A percentile compares a stretch with the other conserved stretches of the same genome.
These are phyloP conservation scores for Cryptomyrus ogoouensis DNA, from an alignment of 2,113 vertebrate species.

Conservation along the genomic window DNA sequence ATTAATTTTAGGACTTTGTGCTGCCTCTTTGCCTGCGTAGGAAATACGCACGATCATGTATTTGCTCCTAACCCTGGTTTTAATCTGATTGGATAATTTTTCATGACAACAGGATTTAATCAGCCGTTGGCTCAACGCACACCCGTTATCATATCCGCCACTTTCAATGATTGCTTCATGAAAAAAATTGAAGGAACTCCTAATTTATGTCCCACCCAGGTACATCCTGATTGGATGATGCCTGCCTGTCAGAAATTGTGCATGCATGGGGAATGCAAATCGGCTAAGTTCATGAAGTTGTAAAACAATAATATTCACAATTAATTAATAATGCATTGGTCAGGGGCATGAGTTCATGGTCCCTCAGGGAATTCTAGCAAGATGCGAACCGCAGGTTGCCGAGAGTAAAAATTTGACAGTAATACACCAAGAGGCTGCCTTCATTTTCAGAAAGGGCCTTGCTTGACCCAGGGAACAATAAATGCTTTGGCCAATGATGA, in stretches of 20 bases:
- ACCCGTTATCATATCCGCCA: not conserved
- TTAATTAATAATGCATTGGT: slow-evolving; percentile 6
- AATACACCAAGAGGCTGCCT: not conserved
- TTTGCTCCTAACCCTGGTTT: not conserved
- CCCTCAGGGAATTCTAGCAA: not conserved
- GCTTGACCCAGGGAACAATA: not conserved
- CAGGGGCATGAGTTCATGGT: not conserved
- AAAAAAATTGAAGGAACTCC: not conserved
- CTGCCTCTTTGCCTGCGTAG: not conserved
- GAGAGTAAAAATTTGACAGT: not conserved
- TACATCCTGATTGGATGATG: slow-evolving; percentile 2
- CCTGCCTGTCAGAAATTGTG: not conserved
- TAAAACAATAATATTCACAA: slow-evolving; percentile 3
- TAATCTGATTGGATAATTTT: slow-evolving; percentile 12
- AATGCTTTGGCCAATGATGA: not conserved
- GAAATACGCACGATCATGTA: not conserved
- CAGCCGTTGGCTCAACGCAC: not conserved
- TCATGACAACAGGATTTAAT: slow-evolving; percentile 11
- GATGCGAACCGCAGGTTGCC: not conserved
- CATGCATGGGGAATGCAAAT: not conserved
- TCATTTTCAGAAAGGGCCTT: not conserved
- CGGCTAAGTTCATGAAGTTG: not conserved
- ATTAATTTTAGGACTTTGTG: not conserved
- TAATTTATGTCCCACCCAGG: not conserved
- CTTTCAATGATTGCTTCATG: not conserved